Conservation (phyloP, 2,888 invertebrate species). For the Leucania comma region DNA sequence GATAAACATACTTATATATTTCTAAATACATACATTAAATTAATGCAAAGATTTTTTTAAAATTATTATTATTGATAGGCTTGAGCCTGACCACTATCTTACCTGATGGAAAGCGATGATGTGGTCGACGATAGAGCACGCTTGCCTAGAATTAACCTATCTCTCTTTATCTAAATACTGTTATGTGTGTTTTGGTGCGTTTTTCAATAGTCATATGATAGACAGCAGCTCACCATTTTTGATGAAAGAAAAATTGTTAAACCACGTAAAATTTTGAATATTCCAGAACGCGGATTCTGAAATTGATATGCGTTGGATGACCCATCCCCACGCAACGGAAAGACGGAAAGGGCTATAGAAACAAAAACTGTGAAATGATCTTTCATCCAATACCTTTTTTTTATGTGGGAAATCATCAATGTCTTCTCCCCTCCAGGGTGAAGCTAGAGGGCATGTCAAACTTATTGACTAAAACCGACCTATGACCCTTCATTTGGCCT, state of each 20-base stretch:
- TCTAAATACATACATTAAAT: no score
- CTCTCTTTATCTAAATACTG: no score
- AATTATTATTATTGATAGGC: no score
- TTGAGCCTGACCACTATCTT: no score
- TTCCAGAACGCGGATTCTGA: conserved; percentile 22
- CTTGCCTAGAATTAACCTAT: background rate
- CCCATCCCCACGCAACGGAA: background rate
- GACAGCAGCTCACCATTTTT: background rate
- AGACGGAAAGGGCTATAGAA: background rate
- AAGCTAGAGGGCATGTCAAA: no score
- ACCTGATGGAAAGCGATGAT: no score
- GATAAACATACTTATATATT: no score
- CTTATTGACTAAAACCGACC: no score
- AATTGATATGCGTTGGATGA: background rate
- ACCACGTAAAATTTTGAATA: conserved; percentile 4
- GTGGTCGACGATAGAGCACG: background rate
- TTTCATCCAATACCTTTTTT: background rate
- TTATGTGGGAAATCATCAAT: no score
- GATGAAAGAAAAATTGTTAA: background rate
- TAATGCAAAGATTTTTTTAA: no score
- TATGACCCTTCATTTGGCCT: no score
- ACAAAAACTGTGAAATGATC: background rate
- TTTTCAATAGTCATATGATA: background rate
- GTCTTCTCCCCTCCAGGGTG: no score
- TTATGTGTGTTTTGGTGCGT: background rate